phyloP scores from a whole-genome alignment of 2,113 vertebrate genomes.

The Sakesphorus luctuosus region DNA sequence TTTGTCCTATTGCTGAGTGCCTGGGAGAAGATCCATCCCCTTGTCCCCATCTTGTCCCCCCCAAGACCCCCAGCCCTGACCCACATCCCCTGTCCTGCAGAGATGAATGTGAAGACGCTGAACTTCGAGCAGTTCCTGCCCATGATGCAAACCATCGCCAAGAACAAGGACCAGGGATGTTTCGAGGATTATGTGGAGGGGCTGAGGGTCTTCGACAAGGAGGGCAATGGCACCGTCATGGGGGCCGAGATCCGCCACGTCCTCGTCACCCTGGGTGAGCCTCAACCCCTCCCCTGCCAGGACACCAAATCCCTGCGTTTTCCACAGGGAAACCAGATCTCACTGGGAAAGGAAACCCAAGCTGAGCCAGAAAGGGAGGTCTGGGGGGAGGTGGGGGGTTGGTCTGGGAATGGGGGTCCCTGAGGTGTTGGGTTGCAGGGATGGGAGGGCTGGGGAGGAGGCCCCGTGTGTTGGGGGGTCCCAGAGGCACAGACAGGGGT shows the following conservation, averaged over 20 bases:
- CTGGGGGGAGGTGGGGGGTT: not conserved
- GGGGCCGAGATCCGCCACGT: conserved; percentile 94
- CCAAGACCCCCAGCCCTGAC: not conserved
- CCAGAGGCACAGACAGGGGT: not conserved
- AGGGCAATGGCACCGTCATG: conserved; percentile 93
- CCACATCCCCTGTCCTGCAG: conserved; percentile 49
- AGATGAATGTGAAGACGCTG: conserved; percentile 89
- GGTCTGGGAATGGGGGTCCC: not conserved
- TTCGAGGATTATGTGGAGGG: conserved; percentile 92
- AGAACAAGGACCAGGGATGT: conserved; percentile 90
- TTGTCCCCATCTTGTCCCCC: not conserved
- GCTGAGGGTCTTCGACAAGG: conserved; percentile 91
- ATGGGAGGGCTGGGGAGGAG: not conserved
- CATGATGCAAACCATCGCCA: conserved; percentile 89
- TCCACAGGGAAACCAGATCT: not conserved
- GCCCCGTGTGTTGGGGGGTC: not conserved
- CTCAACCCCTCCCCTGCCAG: not conserved
- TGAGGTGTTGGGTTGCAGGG: not conserved
- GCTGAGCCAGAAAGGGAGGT: not conserved
- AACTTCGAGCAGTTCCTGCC: conserved; percentile 94
- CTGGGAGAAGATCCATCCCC: no score
- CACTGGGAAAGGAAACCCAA: not conserved
- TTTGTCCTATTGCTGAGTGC: no score
- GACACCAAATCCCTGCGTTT: no score
- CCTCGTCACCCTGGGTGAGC: conserved; percentile 88